Evolutionary conservation across 2,113 vertebrate species (phyloP), one percentile per base, ranked within the genome.

Genomic region (Percina caprodes): DNA sequence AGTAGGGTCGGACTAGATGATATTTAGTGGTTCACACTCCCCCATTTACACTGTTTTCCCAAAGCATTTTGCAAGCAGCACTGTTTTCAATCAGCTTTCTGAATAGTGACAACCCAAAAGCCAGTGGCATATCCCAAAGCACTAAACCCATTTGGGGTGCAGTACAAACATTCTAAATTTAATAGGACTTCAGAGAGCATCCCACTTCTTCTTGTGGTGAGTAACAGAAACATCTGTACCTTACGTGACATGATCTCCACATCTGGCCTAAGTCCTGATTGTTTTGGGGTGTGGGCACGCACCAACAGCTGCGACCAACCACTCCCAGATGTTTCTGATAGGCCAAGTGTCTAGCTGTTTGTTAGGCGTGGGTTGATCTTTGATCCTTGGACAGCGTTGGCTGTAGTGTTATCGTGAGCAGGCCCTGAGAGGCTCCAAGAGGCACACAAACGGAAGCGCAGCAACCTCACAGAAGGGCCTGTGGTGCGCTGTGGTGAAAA

Each of bases 281-380:
- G 86, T 88, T 88, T 70, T 61, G 73, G 89, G 90, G 89, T 80
- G 94, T 90, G 93, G 92, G 92, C 94, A 92, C 48, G 55, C 76
- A 82, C 86, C 79, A 52, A 87, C 93, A 94, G 93, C 93, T 93
- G 94, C 88, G 80, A 59, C 85, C 93, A 84, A 91, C 87, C 80
- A 75, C 87, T 88, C 88, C 94, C 94, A 95, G 91, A 95, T 95
- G 95, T 93, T 93, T 88, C 87, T 80, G 88, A 92, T 91, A 85
- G 92, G 92, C 86, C 74, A 84, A 77, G 89, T 92, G 89, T 93
- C 89, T 87, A 54, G 81, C 79, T 94, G 93, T 93, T 95, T 93
- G 93, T 90, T 85, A 92, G 86, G 91, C 85, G 81, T 83, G 82
- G 90, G 88, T 73, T 74, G 72, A 89, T 92, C 91, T 95, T 94